phyloP scores from a whole-genome alignment of 2,888 invertebrate genomes.

The Ptycholaimellus sp. region DNA sequence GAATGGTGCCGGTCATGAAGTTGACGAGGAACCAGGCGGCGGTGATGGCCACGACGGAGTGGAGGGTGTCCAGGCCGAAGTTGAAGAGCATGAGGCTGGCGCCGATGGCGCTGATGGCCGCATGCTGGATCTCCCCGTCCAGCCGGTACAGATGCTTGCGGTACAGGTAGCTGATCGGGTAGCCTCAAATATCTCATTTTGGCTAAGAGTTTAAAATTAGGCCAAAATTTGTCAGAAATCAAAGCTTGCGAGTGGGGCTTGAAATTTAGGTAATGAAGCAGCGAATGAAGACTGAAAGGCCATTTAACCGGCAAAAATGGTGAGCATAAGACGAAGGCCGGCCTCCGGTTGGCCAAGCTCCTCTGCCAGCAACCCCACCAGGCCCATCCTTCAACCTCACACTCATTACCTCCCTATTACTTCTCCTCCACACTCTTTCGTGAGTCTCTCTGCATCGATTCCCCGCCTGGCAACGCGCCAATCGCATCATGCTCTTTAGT shows the following conservation, averaged over 20 bases:
- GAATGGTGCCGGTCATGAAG: constrained; percentile 40
- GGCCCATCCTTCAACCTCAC: constrained; percentile 9
- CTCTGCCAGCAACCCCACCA: constrained; percentile 13
- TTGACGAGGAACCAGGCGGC: constrained; percentile 45
- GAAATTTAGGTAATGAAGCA: too few relatives aligned
- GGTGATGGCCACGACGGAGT: constrained; percentile 47
- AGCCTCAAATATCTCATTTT: constrained; percentile 15
- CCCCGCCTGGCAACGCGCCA: too few relatives aligned
- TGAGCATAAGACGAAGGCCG: constrained; percentile 17
- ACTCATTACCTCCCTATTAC: too few relatives aligned
- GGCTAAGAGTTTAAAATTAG: not conserved
- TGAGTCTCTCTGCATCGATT: too few relatives aligned
- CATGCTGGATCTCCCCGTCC: constrained; percentile 13
- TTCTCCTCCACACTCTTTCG: too few relatives aligned
- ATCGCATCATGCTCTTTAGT: too few relatives aligned
- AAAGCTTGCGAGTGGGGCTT: too few relatives aligned
- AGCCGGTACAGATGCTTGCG: constrained; percentile 17
- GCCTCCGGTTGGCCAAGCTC: constrained; percentile 16
- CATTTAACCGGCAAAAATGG: constrained; percentile 15
- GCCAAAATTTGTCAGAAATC: too few relatives aligned
- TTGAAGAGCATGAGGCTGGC: constrained; percentile 18
- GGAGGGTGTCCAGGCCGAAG: constrained; percentile 38
- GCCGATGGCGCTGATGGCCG: constrained; percentile 16
- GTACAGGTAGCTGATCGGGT: constrained; percentile 20
- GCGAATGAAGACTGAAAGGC: too few relatives aligned